These are phyloP conservation scores for Siniperca scherzeri DNA, from an alignment of 2,797 vertebrate species.

Conservation along the genomic window DNA sequence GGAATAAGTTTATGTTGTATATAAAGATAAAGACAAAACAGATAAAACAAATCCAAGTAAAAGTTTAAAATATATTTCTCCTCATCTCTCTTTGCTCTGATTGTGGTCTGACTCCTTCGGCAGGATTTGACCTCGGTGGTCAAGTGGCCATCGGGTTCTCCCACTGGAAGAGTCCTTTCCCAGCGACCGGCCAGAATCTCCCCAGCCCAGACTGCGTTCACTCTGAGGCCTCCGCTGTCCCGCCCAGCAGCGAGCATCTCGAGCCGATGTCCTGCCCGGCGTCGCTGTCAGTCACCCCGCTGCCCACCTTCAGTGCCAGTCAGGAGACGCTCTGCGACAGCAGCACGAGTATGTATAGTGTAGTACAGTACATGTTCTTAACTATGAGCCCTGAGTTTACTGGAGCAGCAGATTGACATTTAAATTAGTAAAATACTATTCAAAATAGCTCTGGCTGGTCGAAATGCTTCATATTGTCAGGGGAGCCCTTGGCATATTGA, in stretches of 20 bases:
- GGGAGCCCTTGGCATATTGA: no score
- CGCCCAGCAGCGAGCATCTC: slow-evolving; percentile 80
- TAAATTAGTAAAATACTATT: neutral
- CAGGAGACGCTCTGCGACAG: slow-evolving; percentile 92
- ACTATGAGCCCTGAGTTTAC: neutral
- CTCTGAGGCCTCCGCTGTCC: slow-evolving; percentile 80
- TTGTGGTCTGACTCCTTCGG: neutral
- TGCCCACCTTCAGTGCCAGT: slow-evolving; percentile 87
- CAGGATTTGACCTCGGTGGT: slow-evolving; percentile 88
- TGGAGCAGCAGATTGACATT: neutral
- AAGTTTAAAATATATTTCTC: neutral
- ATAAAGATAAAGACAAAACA: neutral
- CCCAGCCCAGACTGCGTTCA: slow-evolving; percentile 81
- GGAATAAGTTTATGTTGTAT: neutral
- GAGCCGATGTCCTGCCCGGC: slow-evolving; percentile 91
- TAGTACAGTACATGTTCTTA: neutral
- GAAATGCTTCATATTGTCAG: neutral
- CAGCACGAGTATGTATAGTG: slow-evolving; percentile 82
- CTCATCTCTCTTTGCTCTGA: neutral
- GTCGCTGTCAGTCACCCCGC: slow-evolving; percentile 91
- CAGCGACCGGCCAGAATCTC: slow-evolving; percentile 72
- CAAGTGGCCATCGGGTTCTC: slow-evolving; percentile 88
- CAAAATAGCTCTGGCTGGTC: neutral
- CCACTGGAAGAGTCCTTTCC: slow-evolving; percentile 88
- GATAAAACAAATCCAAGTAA: neutral